Base-by-base conservation (phyloP, 2,797 vertebrate genomes). In the Astyanax mexicanus region DNA sequence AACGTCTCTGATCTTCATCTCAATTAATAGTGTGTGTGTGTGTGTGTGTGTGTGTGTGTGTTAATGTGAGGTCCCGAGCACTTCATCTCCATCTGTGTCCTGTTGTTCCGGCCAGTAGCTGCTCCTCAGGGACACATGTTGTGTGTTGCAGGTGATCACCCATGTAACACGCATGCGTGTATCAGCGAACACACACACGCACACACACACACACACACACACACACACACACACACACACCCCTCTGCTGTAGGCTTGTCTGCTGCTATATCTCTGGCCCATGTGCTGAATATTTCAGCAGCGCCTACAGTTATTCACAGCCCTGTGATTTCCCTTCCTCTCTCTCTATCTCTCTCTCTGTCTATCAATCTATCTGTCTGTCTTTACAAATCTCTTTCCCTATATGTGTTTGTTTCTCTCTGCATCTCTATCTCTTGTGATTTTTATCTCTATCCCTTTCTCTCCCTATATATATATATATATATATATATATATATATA, bases 241-340 rank as follows among this genome's bases (percentile, higher is more conserved):
- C 15, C 45, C 25, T 40, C 55, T 73, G 58, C 32, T 64, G 15
- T 44, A 66, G 69, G 61, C 66, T 69, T 64, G 64, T 21, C 47
- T 38, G 72, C 75, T 67, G 77, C 73, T 75, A 80, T 80, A 60
- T 80, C 79, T 78, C 44, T 80, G 78, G 72, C 66, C 62, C 76
- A 49, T 78, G 78, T 76, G 76, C 62, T 80, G 70, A 84, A 80
- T 80, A 80, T 82, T 84, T 82, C 72, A 82, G 83, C 75, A 82
- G 75, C 8, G 52, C 61, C 75, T 69, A 54, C 45, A 25, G 68
- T 82, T 82, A 82, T 80, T 84, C 80, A 84, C 40, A 42, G 80
- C 72, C 74, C 57, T 70, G 69, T 42, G 75, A 42, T 71, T 40
- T 12, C 8, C 35, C 23, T 27, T 52, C 27, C n/a, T 21, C n/a